Base-by-base conservation (phyloP, 2,113 vertebrate genomes). In the Rafetus swinhoei region DNA sequence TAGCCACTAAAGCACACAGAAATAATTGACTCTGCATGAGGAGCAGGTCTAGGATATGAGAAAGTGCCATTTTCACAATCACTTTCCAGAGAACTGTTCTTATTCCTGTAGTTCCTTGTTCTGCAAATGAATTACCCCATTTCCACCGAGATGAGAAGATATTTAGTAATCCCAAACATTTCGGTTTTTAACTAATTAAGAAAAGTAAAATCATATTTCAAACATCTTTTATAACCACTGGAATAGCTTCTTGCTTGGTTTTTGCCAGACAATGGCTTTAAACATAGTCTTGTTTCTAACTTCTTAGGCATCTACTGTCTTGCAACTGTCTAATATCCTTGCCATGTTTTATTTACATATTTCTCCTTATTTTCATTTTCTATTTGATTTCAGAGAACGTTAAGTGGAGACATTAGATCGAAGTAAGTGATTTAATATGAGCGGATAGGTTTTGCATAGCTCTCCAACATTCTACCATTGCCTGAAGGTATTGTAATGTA, bases 401-500 rank as follows among this genome's bases (percentile, higher is more conserved):
- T 60, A 80, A 90, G 92, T 88, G 2, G 72, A 95, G 76, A 76
- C 76, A 85, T 80, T 81, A 95, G 89, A 93, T 96, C 89, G 92
- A 96, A 96, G 89, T 22, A 56, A 32, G 14, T 65, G 82, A 91
- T 93, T 95, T 94, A 89, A 93, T 89, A 92, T 83, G 90, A 95
- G 94, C 92, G 25, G 55, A 89, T 45, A 81, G 50, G 60, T 94
- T 94, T 95, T 89, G 81, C 13, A 94, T 59, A 92, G 59, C 81
- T 84, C 90, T 93, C 56, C 39, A 69, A 89, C 97, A 86, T 81
- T 92, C 79, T 85, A 90, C 76, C 62, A 52, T 81, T 1, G n/a
- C 95, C 93, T 90, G 79, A 95, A 96, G 96, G 94, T 14, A 45
- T 96, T 96, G 94, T 86, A 96, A 95, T 90, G 85, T 89, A 91